These are phyloP conservation scores for Enchytraeus crypticus DNA, from an alignment of 2,888 invertebrate genomes.

Conservation along the genomic window DNA sequence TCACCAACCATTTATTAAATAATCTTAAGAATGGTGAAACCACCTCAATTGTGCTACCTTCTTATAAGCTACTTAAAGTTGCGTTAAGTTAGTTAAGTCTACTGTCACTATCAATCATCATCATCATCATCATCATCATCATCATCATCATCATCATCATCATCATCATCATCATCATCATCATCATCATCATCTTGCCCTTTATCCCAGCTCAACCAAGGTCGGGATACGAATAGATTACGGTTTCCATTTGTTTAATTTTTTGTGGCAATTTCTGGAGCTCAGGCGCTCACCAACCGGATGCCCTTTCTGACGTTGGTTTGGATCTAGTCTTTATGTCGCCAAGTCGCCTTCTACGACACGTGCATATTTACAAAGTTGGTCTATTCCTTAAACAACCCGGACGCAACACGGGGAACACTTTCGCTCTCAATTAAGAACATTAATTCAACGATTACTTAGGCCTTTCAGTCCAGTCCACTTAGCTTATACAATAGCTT, in stretches of 20 bases:
- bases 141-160: slow-evolving; percentile 16
- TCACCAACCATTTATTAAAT: neutral
- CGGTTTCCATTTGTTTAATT: neutral
- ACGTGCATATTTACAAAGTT: too few relatives aligned
- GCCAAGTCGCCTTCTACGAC: too few relatives aligned
- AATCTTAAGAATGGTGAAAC: neutral
- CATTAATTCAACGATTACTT: too few relatives aligned
- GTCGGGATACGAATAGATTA: too few relatives aligned
- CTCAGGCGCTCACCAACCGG: too few relatives aligned
- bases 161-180: slow-evolving; percentile 13
- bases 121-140: slow-evolving; percentile 13
- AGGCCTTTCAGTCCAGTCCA: too few relatives aligned
- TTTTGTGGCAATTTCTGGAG: neutral
- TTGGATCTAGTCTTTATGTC: too few relatives aligned
- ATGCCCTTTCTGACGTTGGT: too few relatives aligned
- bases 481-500: too few relatives aligned
- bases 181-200: slow-evolving; percentile 7
- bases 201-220: too few relatives aligned
- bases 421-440: neutral
- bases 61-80: neutral
- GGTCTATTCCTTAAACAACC: too few relatives aligned
- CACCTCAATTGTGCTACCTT: neutral
- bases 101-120: slow-evolving; percentile 2
- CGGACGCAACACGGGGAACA: too few relatives aligned
- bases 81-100: neutral